These are phyloP conservation scores for Aphaenogaster ashmeadi DNA, from an alignment of 1,140 invertebrate genomes.

Conservation along the genomic window DNA sequence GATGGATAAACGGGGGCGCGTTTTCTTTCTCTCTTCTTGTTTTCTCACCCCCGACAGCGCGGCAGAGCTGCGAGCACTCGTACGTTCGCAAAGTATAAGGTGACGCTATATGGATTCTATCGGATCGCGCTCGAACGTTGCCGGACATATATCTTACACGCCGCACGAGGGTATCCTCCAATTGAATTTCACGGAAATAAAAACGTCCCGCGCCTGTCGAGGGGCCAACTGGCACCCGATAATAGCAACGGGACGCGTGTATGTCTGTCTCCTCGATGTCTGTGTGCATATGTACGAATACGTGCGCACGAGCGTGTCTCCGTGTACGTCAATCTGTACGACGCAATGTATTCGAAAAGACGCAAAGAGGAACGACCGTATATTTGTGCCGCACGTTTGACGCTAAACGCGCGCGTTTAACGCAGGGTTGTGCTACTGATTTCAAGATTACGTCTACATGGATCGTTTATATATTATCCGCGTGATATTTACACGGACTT, in stretches of 20 bases:
- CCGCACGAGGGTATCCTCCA: slow-evolving; percentile 33
- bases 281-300: slow-evolving; percentile 63
- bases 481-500: too few species aligned
- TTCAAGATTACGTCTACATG: too few species aligned
- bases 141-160: slow-evolving; percentile 29
- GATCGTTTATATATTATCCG: too few species aligned
- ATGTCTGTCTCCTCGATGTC: background rate
- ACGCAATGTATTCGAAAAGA: slow-evolving; percentile 44
- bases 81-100: slow-evolving; percentile 38
- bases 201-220: slow-evolving; percentile 38
- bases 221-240: slow-evolving; percentile 38
- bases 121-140: slow-evolving; percentile 65
- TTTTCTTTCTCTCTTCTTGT: background rate
- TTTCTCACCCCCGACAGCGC: background rate
- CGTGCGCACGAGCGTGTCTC: slow-evolving; percentile 64
- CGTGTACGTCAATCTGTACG: slow-evolving; percentile 79
- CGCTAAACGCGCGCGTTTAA: slow-evolving; percentile 1
- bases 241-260: slow-evolving; percentile 42
- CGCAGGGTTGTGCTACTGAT: too few species aligned
- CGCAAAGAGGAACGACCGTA: slow-evolving; percentile 11
- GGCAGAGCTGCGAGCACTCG: slow-evolving; percentile 28
- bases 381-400: background rate
- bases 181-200: slow-evolving; percentile 51
- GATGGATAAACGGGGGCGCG: background rate
- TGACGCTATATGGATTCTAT: slow-evolving; percentile 59